These are phyloP conservation scores for Dendrolimus punctatus DNA, from an alignment of 1,140 invertebrate genomes.

Conservation along the genomic window DNA sequence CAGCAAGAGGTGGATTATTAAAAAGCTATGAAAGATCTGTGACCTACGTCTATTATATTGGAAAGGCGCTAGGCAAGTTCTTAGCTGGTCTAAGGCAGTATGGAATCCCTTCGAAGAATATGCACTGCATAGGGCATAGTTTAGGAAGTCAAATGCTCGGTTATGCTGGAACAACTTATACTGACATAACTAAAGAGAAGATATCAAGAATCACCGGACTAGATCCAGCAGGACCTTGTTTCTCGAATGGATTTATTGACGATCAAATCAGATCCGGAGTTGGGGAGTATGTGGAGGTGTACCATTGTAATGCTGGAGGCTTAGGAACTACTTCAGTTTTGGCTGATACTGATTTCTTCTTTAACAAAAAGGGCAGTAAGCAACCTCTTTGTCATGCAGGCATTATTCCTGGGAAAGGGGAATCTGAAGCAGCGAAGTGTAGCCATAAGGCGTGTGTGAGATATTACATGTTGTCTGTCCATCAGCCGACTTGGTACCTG, in stretches of 20 bases:
- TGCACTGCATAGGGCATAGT: slow-evolving; percentile 69
- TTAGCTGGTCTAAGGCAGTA: slow-evolving; percentile 27
- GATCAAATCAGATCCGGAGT: slow-evolving; percentile 69
- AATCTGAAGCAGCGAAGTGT: slow-evolving; percentile 48
- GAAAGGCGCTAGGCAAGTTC: slow-evolving; percentile 39
- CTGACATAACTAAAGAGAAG: slow-evolving; percentile 35
- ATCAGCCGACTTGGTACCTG: slow-evolving; percentile 36
- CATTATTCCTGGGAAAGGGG: slow-evolving; percentile 39
- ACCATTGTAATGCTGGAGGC: slow-evolving; percentile 72
- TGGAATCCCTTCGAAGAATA: slow-evolving; percentile 47
- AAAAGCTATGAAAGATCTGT: slow-evolving; percentile 55
- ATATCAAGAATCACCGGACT: slow-evolving; percentile 70
- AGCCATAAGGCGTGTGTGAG: slow-evolving; percentile 56
- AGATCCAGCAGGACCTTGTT: slow-evolving; percentile 78
- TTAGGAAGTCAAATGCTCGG: slow-evolving; percentile 68
- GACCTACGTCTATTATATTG: slow-evolving; percentile 36
- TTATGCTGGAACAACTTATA: slow-evolving; percentile 46
- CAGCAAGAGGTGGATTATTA: slow-evolving; percentile 30
- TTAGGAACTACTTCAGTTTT: slow-evolving; percentile 71
- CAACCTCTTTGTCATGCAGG: slow-evolving; percentile 72
- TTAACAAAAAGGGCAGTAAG: slow-evolving; percentile 71
- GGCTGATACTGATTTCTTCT: slow-evolving; percentile 76
- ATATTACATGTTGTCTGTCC: slow-evolving; percentile 44
- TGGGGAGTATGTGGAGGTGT: slow-evolving; percentile 73
- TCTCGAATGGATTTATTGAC: slow-evolving; percentile 58